A percentile compares a stretch with the other conserved stretches of the same genome.
Evolutionary conservation across 2,888 invertebrate species (phyloP).

Genomic region (Hydraecia micacea): DNA sequence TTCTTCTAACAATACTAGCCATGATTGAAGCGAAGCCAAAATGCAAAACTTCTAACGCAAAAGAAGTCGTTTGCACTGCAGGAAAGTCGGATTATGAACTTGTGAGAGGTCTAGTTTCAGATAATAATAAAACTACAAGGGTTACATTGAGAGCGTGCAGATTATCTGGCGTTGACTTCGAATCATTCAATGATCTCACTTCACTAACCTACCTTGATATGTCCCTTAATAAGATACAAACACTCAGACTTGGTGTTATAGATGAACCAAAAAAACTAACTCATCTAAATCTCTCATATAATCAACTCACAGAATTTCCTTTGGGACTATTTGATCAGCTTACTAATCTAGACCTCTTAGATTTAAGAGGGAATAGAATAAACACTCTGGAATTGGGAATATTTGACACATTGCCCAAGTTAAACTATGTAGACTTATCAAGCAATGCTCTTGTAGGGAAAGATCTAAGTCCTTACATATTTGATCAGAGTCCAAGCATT

Average conservation of each 20-base stretch:
- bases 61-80: slow-evolving; percentile 63
- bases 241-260: slow-evolving; percentile 64
- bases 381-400: slow-evolving; percentile 62
- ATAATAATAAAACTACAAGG: slow-evolving; percentile 67
- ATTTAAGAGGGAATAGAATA: slow-evolving; percentile 69
- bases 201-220: slow-evolving; percentile 66
- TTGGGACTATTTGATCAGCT: slow-evolving; percentile 65
- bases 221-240: slow-evolving; percentile 67
- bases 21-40: slow-evolving; percentile 57
- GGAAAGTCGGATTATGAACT: slow-evolving; percentile 67
- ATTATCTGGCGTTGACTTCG: slow-evolving; percentile 67
- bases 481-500: slow-evolving; percentile 62
- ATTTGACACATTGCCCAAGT: slow-evolving; percentile 63
- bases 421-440: slow-evolving; percentile 73
- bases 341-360: slow-evolving; percentile 63
- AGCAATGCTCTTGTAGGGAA: slow-evolving; percentile 73
- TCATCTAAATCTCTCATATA: slow-evolving; percentile 67
- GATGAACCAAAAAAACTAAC: slow-evolving; percentile 63
- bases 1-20: slow-evolving; percentile 35
- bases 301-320: slow-evolving; percentile 64
- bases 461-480: slow-evolving; percentile 67
- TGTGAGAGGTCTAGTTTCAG: slow-evolving; percentile 71
- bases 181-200: slow-evolving; percentile 66
- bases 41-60: slow-evolving; percentile 57
- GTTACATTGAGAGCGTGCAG: slow-evolving; percentile 70